A percentile compares a stretch with the other conserved stretches of the same genome.
These are phyloP conservation scores for Pseudolycoriella hygida DNA, from an alignment of 2,888 invertebrate genomes.

Conservation along the genomic window DNA sequence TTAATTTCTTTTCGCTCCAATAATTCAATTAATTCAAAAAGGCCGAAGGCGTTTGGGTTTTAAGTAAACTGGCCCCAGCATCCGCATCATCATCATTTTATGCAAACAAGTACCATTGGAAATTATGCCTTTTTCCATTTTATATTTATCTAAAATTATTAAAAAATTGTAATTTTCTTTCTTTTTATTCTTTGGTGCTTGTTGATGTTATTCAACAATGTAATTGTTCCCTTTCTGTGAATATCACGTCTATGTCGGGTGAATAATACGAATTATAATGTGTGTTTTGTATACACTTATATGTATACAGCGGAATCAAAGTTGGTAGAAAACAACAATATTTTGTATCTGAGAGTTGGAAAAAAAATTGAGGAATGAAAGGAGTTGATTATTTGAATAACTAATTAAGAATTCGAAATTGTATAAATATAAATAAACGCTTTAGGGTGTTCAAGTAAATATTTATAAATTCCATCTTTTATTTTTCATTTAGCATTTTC, in stretches of 20 bases:
- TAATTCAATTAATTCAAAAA: constrained; percentile 13
- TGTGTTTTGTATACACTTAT: too few species aligned
- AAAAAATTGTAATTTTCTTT: not conserved
- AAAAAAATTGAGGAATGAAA: not conserved
- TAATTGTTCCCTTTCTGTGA: too few species aligned
- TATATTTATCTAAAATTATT: constrained; percentile 2
- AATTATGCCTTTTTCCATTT: constrained; percentile 1
- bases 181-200: not conserved
- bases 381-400: constrained; percentile 3
- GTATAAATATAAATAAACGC: constrained; percentile 3
- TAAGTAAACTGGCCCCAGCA: constrained; percentile 5
- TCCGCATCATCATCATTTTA: not conserved
- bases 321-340: too few species aligned
- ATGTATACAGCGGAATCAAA: too few species aligned
- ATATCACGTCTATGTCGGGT: too few species aligned
- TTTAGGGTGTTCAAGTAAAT: not conserved
- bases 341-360: too few species aligned
- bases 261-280: too few species aligned
- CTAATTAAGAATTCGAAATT: constrained; percentile 3
- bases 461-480: not conserved
- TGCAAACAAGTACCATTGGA: constrained; percentile 2
- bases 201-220: too few species aligned
- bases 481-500: not conserved
- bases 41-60: constrained; percentile 6
- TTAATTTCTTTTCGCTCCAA: constrained; percentile 12